phyloP scores from a whole-genome alignment of 2,888 invertebrate species.

The Eledona agricola region DNA sequence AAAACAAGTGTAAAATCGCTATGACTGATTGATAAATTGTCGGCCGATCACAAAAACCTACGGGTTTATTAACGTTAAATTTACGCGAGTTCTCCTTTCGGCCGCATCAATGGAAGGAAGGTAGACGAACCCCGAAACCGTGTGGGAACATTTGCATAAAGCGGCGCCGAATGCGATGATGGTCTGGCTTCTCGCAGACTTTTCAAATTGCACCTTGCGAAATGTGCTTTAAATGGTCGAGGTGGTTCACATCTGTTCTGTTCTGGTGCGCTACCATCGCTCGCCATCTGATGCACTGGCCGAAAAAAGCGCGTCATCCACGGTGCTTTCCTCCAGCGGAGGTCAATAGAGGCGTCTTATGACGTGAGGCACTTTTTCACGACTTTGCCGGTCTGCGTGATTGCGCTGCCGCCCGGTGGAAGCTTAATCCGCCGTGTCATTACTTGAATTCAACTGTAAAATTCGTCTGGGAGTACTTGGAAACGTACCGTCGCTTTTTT shows the following conservation, averaged over 20 bases:
- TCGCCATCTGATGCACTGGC: conserved; percentile 16
- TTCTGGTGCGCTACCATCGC: conserved; percentile 16
- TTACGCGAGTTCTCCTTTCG: conserved; percentile 9
- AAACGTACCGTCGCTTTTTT: conserved; percentile 21
- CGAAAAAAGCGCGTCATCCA: conserved; percentile 1
- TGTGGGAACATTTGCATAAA: conserved; percentile 24
- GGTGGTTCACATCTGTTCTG: conserved; percentile 9
- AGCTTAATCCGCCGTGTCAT: conserved; percentile 26
- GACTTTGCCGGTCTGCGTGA: conserved; percentile 21
- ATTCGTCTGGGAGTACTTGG: conserved; percentile 26
- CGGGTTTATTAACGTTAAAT: conserved; percentile 26
- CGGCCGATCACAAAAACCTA: conserved; percentile 27
- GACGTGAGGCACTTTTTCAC: conserved; percentile 22
- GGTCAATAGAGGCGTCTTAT: conserved; percentile 10
- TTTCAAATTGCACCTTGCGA: conserved; percentile 13
- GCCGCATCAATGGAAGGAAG: conserved; percentile 9
- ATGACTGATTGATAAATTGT: conserved; percentile 38
- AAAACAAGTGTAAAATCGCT: conserved; percentile 38
- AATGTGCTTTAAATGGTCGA: conserved; percentile 5
- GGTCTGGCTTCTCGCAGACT: conserved; percentile 11
- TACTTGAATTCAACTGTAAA: conserved; percentile 30
- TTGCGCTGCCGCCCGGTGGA: conserved; percentile 26
- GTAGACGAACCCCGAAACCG: conserved; percentile 12
- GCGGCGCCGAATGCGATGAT: conserved; percentile 13
- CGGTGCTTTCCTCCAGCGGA: conserved; percentile 5